Percentiles rank a stretch among this genome's conserved stretches.
These are phyloP conservation scores for Chironomus tepperi DNA, from an alignment of 1,140 invertebrate genomes.

Conservation along the genomic window DNA sequence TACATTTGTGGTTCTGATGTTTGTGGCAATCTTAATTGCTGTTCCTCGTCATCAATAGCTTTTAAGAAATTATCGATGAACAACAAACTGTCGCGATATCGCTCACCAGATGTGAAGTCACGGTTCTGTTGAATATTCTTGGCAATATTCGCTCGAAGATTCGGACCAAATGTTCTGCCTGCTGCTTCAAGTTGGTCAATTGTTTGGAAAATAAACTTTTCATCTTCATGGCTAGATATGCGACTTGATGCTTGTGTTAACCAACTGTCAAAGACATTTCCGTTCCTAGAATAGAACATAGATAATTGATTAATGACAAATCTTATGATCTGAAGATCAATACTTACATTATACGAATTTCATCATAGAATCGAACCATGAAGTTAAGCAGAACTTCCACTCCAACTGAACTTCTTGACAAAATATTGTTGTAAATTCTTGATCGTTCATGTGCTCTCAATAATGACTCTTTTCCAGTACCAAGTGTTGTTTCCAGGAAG, in stretches of 20 bases:
- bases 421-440: slow-evolving; percentile 9
- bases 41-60: background rate
- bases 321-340: background rate
- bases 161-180: background rate
- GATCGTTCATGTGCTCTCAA: background rate
- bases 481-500: background rate
- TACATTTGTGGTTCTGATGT: background rate
- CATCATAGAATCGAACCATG: background rate
- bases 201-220: background rate
- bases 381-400: background rate
- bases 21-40: background rate
- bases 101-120: background rate
- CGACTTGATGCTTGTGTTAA: background rate
- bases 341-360: background rate
- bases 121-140: background rate
- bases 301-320: background rate
- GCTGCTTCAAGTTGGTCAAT: background rate
- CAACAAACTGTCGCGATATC: background rate
- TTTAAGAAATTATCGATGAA: background rate
- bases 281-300: background rate
- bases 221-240: background rate
- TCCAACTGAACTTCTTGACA: background rate
- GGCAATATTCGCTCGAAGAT: background rate
- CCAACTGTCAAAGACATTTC: background rate
- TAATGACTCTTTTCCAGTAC: background rate